These are phyloP conservation scores for Tolypeutes matacus DNA, from an alignment of 2,797 vertebrate genomes.

Conservation along the genomic window DNA sequence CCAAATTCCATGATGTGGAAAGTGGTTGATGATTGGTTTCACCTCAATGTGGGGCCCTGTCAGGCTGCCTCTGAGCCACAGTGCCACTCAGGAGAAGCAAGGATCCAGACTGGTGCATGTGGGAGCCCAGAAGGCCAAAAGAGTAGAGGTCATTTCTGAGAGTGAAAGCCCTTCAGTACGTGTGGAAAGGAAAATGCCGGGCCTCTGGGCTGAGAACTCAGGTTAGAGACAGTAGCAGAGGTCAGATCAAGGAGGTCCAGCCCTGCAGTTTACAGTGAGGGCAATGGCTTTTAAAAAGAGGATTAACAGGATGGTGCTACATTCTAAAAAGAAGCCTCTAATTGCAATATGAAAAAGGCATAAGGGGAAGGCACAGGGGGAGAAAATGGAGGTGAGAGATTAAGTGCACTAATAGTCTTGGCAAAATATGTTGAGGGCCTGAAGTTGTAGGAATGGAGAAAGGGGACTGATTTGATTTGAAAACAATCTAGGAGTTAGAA, in stretches of 20 bases:
- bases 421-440: not conserved
- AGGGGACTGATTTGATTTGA: not conserved
- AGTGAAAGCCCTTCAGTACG: not conserved
- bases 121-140: not conserved
- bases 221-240: slow-evolving; percentile 16
- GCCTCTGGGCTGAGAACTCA: not conserved
- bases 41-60: too few species aligned
- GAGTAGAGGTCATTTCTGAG: not conserved
- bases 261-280: not conserved
- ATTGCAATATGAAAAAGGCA: not conserved
- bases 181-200: not conserved
- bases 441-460: not conserved
- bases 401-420: not conserved
- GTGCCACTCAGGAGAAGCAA: too few species aligned
- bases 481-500: not conserved
- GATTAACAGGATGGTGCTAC: slow-evolving; percentile 43
- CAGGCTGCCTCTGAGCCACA: too few species aligned
- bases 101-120: not conserved
- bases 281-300: slow-evolving; percentile 7
- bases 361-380: not conserved
- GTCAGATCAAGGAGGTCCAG: not conserved
- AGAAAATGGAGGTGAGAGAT: slow-evolving; percentile 10
- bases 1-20: too few species aligned
- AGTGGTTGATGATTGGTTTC: too few species aligned
- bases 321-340: not conserved